Evolutionary conservation across 1,140 invertebrate genomes (phyloP).

Genomic region (Drosophila lowei): DNA sequence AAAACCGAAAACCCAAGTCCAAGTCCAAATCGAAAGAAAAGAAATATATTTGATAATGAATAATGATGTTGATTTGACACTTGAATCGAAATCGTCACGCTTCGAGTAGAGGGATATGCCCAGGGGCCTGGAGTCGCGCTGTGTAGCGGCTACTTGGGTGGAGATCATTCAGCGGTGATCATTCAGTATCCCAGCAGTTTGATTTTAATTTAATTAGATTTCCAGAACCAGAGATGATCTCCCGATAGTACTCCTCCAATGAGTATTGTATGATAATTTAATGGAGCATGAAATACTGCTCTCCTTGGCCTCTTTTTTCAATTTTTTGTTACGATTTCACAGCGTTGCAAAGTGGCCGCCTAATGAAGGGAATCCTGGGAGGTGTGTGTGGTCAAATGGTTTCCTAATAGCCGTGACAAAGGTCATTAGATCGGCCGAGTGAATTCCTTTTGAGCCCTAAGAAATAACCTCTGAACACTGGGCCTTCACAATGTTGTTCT

Average conservation of each 20-base stretch:
- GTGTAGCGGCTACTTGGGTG: conserved; percentile 63
- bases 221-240: conserved; percentile 14
- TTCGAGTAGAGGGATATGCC: conserved; percentile 26
- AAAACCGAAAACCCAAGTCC: conserved; percentile 49
- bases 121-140: conserved; percentile 26
- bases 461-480: too few relatives aligned
- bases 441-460: neutral
- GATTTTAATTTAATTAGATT: conserved; percentile 77
- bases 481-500: too few relatives aligned
- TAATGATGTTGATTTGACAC: conserved; percentile 81
- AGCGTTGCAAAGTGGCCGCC: conserved; percentile 58
- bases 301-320: conserved; percentile 2
- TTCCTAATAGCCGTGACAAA: conserved; percentile 65
- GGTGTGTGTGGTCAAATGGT: conserved; percentile 58
- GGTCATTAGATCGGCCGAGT: conserved; percentile 30
- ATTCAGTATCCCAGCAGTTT: conserved; percentile 30
- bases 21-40: conserved; percentile 2
- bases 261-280: conserved; percentile 59
- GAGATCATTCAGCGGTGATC: conserved; percentile 8
- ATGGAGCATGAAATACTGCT: conserved; percentile 72
- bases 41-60: conserved; percentile 81
- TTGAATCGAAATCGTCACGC: conserved; percentile 72
- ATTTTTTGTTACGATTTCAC: conserved; percentile 39
- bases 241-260: conserved; percentile 7
- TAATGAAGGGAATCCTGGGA: conserved; percentile 53